These are phyloP conservation scores for Macrophya alboannulata DNA, from an alignment of 2,888 invertebrate species.

Conservation along the genomic window DNA sequence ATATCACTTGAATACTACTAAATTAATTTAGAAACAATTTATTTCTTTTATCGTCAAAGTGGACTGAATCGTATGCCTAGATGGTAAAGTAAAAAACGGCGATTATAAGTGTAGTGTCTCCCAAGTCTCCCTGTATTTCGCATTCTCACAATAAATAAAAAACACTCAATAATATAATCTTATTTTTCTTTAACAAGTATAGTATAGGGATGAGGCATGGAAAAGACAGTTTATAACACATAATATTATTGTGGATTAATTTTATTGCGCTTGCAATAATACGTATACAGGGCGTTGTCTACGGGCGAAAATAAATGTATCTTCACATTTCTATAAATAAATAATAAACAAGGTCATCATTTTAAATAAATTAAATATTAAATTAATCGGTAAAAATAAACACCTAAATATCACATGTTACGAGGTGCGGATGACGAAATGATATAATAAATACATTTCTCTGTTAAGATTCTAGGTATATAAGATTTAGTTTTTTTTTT, in stretches of 20 bases:
- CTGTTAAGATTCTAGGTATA: constrained; percentile 9
- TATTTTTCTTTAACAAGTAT: neutral
- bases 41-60: neutral
- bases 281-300: neutral
- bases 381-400: constrained; percentile 38
- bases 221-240: neutral
- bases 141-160: neutral
- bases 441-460: constrained; percentile 46
- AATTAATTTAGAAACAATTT: neutral
- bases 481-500: neutral
- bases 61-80: neutral
- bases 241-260: constrained; percentile 19
- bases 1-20: neutral
- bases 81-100: neutral
- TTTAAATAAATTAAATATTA: constrained; percentile 44
- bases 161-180: neutral
- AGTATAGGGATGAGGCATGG: neutral
- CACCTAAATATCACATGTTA: constrained; percentile 47
- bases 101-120: neutral
- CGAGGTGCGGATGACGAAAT: constrained; percentile 36
- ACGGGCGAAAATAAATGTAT: constrained; percentile 11
- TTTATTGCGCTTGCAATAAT: constrained; percentile 40
- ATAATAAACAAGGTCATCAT: neutral
- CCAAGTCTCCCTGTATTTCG: neutral
- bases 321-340: constrained; percentile 14